These are phyloP conservation scores for Listrodromus nycthemerus DNA, from an alignment of 2,888 invertebrate genomes.

Conservation along the genomic window DNA sequence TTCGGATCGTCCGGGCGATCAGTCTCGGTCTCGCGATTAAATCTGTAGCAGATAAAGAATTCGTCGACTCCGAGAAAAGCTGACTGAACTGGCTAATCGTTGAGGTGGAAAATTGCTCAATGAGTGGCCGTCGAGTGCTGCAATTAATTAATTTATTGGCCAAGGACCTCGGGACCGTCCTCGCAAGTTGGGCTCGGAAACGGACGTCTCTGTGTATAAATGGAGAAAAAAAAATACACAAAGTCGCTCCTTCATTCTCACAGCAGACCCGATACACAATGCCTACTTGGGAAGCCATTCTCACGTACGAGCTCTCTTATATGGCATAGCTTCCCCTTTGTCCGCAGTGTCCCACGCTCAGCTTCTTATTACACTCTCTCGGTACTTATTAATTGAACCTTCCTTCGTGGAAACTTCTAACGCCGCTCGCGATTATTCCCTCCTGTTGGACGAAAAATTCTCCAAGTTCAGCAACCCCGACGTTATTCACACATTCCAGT, in stretches of 20 bases:
- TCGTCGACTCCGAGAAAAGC: background rate
- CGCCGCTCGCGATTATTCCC: constrained; percentile 38
- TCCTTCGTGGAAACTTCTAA: constrained; percentile 28
- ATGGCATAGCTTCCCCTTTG: constrained; percentile 55
- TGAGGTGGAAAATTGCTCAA: constrained; percentile 50
- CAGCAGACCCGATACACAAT: constrained; percentile 35
- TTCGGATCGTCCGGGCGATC: too few species aligned
- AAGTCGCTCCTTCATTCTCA: constrained; percentile 55
- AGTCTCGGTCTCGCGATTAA: too few species aligned
- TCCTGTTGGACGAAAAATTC: constrained; percentile 9
- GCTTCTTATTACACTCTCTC: constrained; percentile 74
- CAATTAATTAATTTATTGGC: constrained; percentile 51
- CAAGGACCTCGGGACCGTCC: constrained; percentile 17
- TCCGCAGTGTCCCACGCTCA: constrained; percentile 76
- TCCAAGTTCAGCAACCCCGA: constrained; percentile 32
- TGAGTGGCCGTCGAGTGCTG: constrained; percentile 33
- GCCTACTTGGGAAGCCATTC: constrained; percentile 63
- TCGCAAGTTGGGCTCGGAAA: constrained; percentile 61
- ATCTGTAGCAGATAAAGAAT: background rate
- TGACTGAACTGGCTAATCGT: background rate
- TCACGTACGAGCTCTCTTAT: constrained; percentile 63
- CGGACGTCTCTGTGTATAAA: constrained; percentile 40
- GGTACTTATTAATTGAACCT: constrained; percentile 77
- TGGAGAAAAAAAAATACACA: constrained; percentile 33
- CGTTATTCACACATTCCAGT: background rate